phyloP scores from a whole-genome alignment of 1,140 invertebrate species.

The Adoxophyes honmai region DNA sequence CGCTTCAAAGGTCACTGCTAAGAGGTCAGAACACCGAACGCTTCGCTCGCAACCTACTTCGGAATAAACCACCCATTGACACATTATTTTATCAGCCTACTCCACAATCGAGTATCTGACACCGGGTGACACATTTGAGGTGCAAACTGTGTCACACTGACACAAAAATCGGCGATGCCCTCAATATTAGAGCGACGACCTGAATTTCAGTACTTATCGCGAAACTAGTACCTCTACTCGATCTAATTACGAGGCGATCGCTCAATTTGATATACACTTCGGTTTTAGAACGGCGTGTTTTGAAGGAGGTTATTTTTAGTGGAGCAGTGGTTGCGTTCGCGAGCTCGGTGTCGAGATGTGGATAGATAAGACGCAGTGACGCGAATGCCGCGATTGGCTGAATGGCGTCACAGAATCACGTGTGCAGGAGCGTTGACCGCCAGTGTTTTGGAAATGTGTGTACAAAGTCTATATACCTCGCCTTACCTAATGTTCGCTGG shows the following conservation, averaged over 20 bases:
- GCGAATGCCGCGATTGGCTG: slow-evolving; percentile 25
- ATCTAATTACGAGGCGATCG: slow-evolving; percentile 3
- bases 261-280: not conserved
- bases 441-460: slow-evolving; percentile 61
- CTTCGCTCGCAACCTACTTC: not conserved
- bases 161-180: slow-evolving; percentile 30
- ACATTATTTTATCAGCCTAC: not conserved
- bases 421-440: slow-evolving; percentile 60
- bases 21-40: not conserved
- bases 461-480: not conserved
- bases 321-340: not conserved
- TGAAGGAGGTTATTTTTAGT: not conserved
- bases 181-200: slow-evolving; percentile 51
- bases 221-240: slow-evolving; percentile 24
- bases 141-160: slow-evolving; percentile 23
- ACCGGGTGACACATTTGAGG: not conserved
- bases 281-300: not conserved
- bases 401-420: slow-evolving; percentile 60
- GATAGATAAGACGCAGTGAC: not conserved
- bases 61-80: not conserved
- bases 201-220: slow-evolving; percentile 60
- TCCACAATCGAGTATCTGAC: not conserved
- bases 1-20: slow-evolving; percentile 6
- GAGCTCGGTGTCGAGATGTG: not conserved
- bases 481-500: not conserved